Evolutionary conservation across 2,113 vertebrate genomes (phyloP).

Genomic region (Polypterus senegalus): DNA sequence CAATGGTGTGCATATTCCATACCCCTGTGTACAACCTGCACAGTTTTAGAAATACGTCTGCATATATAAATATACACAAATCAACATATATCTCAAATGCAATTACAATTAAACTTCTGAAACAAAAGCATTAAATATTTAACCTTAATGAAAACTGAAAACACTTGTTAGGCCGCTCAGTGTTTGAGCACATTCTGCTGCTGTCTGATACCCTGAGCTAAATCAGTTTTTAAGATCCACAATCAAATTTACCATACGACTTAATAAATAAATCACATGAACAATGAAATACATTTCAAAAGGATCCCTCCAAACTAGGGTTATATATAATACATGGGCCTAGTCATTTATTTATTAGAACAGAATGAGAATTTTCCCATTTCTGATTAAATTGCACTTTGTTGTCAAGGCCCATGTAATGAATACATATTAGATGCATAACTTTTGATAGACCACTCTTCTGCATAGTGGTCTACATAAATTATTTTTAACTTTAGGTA

Average conservation of each 20-base stretch:
- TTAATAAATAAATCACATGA: constrained; percentile 62
- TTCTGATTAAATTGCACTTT: constrained; percentile 74
- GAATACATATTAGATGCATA: constrained; percentile 67
- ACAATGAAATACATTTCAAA: constrained; percentile 62
- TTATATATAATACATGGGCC: constrained; percentile 71
- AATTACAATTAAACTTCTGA: too few species aligned
- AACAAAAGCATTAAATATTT: too few species aligned
- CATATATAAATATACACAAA: too few species aligned
- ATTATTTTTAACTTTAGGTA: constrained; percentile 29
- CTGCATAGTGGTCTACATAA: constrained; percentile 15
- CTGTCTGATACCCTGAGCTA: background rate
- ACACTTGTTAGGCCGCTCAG: too few species aligned
- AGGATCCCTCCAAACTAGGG: constrained; percentile 55
- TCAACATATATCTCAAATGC: too few species aligned
- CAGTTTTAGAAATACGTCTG: too few species aligned
- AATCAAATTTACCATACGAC: constrained; percentile 35
- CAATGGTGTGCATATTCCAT: too few species aligned
- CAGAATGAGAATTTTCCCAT: constrained; percentile 66
- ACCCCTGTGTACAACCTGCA: too few species aligned
- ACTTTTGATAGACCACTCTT: constrained; percentile 15
- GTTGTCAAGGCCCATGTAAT: constrained; percentile 70
- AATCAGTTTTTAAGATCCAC: constrained; percentile 31
- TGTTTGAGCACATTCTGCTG: too few species aligned
- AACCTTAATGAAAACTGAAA: too few species aligned
- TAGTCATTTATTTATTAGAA: constrained; percentile 73